Conservation (phyloP, 35 echinoderm and acorn worm species). For the Apostichopus parvimensis region DNA sequence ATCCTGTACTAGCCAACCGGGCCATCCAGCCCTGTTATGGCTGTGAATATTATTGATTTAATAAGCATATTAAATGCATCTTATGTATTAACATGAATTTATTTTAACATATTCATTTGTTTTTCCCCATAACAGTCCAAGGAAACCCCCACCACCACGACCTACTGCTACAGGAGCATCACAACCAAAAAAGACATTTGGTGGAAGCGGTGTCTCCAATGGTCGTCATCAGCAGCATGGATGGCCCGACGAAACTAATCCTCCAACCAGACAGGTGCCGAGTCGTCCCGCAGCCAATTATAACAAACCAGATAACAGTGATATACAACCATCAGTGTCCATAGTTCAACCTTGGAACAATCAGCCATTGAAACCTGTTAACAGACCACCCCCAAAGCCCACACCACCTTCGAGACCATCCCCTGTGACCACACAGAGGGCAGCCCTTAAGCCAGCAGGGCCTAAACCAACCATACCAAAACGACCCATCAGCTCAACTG, state of each 20-base stretch:
- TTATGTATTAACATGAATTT: too few relatives aligned
- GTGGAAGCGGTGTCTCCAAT: too few relatives aligned
- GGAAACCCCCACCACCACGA: conserved; percentile 21
- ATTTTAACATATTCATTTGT: too few relatives aligned
- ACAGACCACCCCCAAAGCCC: not conserved
- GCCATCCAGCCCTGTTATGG: too few relatives aligned
- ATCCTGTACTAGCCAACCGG: too few relatives aligned
- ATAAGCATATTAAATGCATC: too few relatives aligned
- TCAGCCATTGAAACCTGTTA: not conserved
- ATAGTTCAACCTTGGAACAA: conserved; percentile 8
- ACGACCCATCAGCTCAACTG: not conserved
- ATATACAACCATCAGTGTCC: not conserved
- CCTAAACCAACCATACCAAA: not conserved
- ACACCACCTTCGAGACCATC: conserved; percentile 11
- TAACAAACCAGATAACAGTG: not conserved
- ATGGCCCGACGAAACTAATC: conserved; percentile 6
- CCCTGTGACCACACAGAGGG: conserved; percentile 10
- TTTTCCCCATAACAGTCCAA: not conserved
- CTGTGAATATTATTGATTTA: too few relatives aligned
- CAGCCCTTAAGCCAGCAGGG: conserved; percentile 2
- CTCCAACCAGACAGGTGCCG: not conserved
- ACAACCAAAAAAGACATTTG: not conserved
- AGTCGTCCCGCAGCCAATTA: not conserved
- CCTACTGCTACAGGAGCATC: not conserved
- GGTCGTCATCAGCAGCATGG: not conserved